These are phyloP conservation scores for Reticulitermes speratus DNA, from an alignment of 1,140 invertebrate species.

Conservation along the genomic window DNA sequence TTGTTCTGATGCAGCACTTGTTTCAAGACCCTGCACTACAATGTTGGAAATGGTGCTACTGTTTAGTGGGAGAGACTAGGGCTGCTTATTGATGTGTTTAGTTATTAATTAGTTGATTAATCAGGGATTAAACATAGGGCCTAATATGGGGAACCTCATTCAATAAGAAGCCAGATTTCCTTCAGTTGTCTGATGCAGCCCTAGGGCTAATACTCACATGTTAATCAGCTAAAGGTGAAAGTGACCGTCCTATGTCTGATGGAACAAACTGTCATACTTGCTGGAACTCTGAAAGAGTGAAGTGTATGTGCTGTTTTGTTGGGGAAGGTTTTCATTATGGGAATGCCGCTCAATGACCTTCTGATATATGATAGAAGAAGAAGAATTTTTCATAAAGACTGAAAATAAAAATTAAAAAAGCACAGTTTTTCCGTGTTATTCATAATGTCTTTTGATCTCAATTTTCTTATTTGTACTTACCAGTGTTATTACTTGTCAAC, in stretches of 20 bases:
- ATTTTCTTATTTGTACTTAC: conserved; percentile 35
- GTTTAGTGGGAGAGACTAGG: neutral
- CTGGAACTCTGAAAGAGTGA: neutral
- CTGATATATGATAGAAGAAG: neutral
- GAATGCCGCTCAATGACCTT: neutral
- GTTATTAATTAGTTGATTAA: neutral
- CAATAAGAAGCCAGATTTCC: neutral
- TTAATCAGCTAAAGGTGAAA: neutral
- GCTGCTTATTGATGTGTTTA: neutral
- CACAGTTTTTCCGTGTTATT: conserved; percentile 24
- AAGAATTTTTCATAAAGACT: conserved; percentile 27
- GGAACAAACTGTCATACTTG: neutral
- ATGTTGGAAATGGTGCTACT: conserved; percentile 29
- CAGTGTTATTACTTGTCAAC: conserved; percentile 24
- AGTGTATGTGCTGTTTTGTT: neutral
- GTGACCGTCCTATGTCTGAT: neutral
- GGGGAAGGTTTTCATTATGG: neutral
- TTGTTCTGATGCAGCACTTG: conserved; percentile 30
- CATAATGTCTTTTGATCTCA: conserved; percentile 35
- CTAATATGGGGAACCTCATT: conserved; percentile 7
- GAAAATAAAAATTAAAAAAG: conserved; percentile 7
- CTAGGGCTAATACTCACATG: neutral
- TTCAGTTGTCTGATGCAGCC: neutral
- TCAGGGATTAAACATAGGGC: conserved; percentile 17
- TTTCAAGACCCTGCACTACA: conserved; percentile 26